These are phyloP conservation scores for Mycalesis mineus DNA, from an alignment of 2,888 invertebrate species.

Conservation along the genomic window DNA sequence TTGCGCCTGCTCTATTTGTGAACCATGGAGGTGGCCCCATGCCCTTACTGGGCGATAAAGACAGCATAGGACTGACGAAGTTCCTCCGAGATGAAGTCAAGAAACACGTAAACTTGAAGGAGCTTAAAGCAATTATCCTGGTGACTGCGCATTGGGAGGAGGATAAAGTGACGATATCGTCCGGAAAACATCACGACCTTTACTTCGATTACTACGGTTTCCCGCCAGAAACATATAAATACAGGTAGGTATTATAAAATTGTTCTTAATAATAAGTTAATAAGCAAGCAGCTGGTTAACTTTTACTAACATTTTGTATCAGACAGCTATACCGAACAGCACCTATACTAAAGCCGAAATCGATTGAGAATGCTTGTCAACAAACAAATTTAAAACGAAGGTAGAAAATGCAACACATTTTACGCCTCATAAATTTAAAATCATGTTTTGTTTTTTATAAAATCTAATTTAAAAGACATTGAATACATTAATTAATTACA, in stretches of 20 bases:
- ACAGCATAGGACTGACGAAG: conserved; percentile 55
- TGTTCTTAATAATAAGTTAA: too few species aligned
- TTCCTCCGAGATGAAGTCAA: conserved; percentile 62
- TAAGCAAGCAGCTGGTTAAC: too few species aligned
- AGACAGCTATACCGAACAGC: too few species aligned
- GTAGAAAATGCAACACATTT: too few species aligned
- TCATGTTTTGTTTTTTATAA: too few species aligned
- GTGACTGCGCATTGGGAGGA: conserved; percentile 74
- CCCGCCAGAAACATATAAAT: conserved; percentile 65
- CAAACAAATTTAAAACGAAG: too few species aligned
- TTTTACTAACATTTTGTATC: too few species aligned
- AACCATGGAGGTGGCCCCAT: conserved; percentile 71
- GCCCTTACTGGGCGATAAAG: conserved; percentile 64
- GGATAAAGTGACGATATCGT: conserved; percentile 60
- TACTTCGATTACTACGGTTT: conserved; percentile 73
- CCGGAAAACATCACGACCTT: conserved; percentile 58
- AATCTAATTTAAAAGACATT: too few species aligned
- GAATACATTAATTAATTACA: too few species aligned
- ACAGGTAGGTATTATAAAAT: conserved; percentile 49
- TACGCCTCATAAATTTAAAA: too few species aligned
- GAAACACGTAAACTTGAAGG: conserved; percentile 58
- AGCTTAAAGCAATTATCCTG: conserved; percentile 62
- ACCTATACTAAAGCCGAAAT: too few species aligned
- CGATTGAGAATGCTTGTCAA: too few species aligned
- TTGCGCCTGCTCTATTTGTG: conserved; percentile 69